Percentiles rank a stretch among this genome's conserved stretches.
Evolutionary conservation across 2,888 invertebrate genomes (phyloP).

Genomic region (Caradrina kadenii): DNA sequence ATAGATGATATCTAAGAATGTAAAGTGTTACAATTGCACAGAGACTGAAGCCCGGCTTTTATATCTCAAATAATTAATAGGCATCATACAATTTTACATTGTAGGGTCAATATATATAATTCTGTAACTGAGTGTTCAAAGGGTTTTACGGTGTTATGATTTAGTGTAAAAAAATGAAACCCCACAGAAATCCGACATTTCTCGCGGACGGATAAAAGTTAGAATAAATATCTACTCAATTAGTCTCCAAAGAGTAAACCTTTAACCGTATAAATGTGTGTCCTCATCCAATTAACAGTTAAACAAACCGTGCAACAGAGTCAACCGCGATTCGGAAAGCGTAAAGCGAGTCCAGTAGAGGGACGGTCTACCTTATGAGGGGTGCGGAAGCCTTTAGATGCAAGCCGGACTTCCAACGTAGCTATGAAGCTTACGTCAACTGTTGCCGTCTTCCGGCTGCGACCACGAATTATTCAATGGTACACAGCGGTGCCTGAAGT

Average conservation of each 20-base stretch:
- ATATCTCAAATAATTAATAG: too few relatives aligned
- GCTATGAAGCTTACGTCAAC: constrained; percentile 35
- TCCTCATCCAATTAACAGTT: constrained; percentile 9
- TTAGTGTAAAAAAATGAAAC: too few relatives aligned
- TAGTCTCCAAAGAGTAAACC: background rate
- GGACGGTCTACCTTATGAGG: constrained; percentile 30
- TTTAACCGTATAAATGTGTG: background rate
- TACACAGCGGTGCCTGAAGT: constrained; percentile 9
- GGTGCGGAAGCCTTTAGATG: constrained; percentile 34
- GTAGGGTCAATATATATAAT: too few relatives aligned
- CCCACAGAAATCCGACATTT: too few relatives aligned
- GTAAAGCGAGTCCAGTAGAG: constrained; percentile 1
- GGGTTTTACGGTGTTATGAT: too few relatives aligned
- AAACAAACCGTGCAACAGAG: constrained; percentile 21
- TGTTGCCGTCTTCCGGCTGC: constrained; percentile 41
- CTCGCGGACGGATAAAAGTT: background rate
- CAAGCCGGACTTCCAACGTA: constrained; percentile 10
- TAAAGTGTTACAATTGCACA: too few relatives aligned
- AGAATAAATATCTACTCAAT: background rate
- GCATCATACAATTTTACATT: too few relatives aligned
- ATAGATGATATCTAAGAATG: too few relatives aligned
- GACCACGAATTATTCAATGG: constrained; percentile 50
- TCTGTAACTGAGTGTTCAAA: too few relatives aligned
- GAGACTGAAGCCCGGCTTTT: too few relatives aligned
- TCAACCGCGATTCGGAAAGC: constrained; percentile 26